A percentile compares a stretch with the other conserved stretches of the same genome.
Evolutionary conservation across 1,140 invertebrate species (phyloP).

Genomic region (Campoletis sonorensis): DNA sequence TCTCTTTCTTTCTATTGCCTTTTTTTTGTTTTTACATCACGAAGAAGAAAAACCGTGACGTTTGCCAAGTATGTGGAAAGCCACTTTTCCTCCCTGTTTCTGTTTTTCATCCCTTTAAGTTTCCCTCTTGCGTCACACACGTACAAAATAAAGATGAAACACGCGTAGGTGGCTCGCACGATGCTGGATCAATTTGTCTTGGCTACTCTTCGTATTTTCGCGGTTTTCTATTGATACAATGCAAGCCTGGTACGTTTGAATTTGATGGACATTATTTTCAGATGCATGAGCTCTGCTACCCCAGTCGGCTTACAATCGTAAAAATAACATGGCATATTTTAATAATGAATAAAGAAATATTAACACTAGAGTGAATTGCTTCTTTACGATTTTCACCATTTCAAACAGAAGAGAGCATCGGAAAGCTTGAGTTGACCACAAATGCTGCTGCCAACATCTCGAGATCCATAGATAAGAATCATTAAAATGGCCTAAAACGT

Average conservation of each 20-base stretch:
- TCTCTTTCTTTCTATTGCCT: not conserved
- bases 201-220: not conserved
- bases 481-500: too few species aligned
- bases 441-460: not conserved
- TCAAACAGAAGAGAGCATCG: too few species aligned
- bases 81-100: not conserved
- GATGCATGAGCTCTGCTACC: not conserved
- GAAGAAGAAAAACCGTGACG: not conserved
- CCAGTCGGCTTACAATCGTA: too few species aligned
- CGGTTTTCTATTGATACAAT: not conserved
- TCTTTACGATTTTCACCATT: too few species aligned
- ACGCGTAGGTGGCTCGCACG: not conserved
- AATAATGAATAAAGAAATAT: too few species aligned
- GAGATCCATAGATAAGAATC: not conserved
- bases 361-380: too few species aligned
- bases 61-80: not conserved
- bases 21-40: not conserved
- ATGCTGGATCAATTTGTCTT: conserved; percentile 2
- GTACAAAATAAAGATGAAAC: not conserved
- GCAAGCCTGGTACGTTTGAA: not conserved
- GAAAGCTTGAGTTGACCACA: too few species aligned
- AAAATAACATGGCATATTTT: too few species aligned
- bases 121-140: not conserved
- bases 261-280: not conserved
- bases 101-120: not conserved